phyloP scores from a whole-genome alignment of 2,113 vertebrate genomes.

The Larimichthys polyactis region DNA sequence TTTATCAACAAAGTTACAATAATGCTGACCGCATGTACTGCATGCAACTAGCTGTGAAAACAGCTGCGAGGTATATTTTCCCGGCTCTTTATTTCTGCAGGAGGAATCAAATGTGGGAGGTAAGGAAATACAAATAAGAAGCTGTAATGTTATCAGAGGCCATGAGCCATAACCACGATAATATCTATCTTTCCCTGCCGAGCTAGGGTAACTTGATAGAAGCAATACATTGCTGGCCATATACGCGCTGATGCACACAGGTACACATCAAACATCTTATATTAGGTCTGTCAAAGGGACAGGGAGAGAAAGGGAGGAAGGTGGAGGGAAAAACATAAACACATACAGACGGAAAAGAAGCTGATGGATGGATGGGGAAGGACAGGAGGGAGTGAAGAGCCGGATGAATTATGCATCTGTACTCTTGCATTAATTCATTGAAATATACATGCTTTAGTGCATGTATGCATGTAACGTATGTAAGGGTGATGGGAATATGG shows the following conservation, averaged over 20 bases:
- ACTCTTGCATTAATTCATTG: slow-evolving; percentile 27
- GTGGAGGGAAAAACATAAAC: slow-evolving; percentile 18
- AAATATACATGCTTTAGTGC: slow-evolving; percentile 9
- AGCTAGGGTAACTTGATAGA: slow-evolving; percentile 73
- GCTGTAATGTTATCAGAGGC: slow-evolving; percentile 77
- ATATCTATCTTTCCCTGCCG: slow-evolving; percentile 72
- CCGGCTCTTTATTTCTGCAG: slow-evolving; percentile 55
- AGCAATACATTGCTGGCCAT: slow-evolving; percentile 63
- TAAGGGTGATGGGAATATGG: slow-evolving; percentile 8
- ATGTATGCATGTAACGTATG: not conserved
- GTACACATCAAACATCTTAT: slow-evolving; percentile 77
- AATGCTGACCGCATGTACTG: slow-evolving; percentile 44
- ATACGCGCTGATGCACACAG: slow-evolving; percentile 69
- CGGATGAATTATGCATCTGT: slow-evolving; percentile 37
- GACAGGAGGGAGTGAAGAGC: slow-evolving; percentile 1
- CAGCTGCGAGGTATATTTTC: slow-evolving; percentile 50
- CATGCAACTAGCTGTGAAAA: slow-evolving; percentile 48
- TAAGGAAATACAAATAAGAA: slow-evolving; percentile 75
- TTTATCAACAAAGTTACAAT: slow-evolving; percentile 44
- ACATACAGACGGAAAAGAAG: slow-evolving; percentile 16
- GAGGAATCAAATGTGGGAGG: slow-evolving; percentile 63
- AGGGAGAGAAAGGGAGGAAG: not conserved
- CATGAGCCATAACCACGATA: slow-evolving; percentile 70
- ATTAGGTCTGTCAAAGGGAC: slow-evolving; percentile 71
- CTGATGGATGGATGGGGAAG: slow-evolving; percentile 39